Evolutionary conservation across 1,140 invertebrate species (phyloP).

Genomic region (Carposina sasakii): DNA sequence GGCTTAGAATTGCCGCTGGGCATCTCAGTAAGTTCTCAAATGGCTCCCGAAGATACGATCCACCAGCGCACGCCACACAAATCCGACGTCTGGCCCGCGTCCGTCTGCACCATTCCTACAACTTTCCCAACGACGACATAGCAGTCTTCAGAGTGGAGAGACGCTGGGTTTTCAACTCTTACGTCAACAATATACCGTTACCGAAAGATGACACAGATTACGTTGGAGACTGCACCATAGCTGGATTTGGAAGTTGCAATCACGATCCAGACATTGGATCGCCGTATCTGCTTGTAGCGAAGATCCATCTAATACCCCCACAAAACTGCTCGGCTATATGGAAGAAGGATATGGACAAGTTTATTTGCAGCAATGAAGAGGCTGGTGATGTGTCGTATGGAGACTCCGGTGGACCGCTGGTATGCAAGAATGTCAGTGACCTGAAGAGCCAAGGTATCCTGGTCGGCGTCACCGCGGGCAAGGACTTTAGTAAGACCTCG

Average conservation of each 20-base stretch:
- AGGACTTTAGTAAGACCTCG: not conserved
- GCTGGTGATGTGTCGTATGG: not conserved
- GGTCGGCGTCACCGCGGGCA: not conserved
- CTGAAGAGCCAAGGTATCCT: not conserved
- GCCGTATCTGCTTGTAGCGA: not conserved
- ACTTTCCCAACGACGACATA: no score
- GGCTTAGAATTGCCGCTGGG: no score
- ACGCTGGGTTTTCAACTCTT: no score
- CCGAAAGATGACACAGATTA: no score
- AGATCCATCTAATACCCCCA: not conserved
- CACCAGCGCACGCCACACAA: no score
- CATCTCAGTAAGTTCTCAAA: no score
- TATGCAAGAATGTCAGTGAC: not conserved
- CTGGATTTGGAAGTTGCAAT: not conserved
- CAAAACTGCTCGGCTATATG: not conserved
- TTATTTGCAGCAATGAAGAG: not conserved
- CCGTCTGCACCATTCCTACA: no score
- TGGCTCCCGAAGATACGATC: no score
- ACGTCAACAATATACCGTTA: no score
- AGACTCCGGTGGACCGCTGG: not conserved
- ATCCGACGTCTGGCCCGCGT: no score
- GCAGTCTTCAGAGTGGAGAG: no score
- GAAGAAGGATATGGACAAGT: not conserved
- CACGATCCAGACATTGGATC: not conserved
- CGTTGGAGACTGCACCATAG: not conserved